Percentiles rank a stretch among this genome's conserved stretches.
These are phyloP conservation scores for Aethes cnicana DNA, from an alignment of 2,888 invertebrate species.

Conservation along the genomic window DNA sequence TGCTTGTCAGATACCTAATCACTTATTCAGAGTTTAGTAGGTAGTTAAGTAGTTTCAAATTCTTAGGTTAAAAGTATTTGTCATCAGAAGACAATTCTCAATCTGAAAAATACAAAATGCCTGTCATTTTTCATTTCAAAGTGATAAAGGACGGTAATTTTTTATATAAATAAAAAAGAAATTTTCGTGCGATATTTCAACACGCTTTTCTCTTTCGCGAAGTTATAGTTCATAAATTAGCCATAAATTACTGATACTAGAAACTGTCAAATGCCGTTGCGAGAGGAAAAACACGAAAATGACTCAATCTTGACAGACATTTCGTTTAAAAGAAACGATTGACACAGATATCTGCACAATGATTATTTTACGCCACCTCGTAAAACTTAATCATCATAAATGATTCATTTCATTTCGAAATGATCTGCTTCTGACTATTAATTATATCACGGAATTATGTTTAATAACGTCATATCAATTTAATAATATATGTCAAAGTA, in stretches of 20 bases:
- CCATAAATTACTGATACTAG: constrained; percentile 18
- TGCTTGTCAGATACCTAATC: too few relatives aligned
- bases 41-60: too few relatives aligned
- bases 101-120: too few relatives aligned
- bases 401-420: constrained; percentile 21
- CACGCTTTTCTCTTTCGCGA: not conserved
- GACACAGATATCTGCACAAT: constrained; percentile 24
- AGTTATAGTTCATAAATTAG: constrained; percentile 21
- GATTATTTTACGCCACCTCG: constrained; percentile 8
- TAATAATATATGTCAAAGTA: too few relatives aligned
- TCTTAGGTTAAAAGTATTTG: too few relatives aligned
- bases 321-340: constrained; percentile 14
- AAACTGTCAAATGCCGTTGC: constrained; percentile 13
- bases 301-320: constrained; percentile 20
- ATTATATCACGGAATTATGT: not conserved
- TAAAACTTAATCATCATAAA: constrained; percentile 14
- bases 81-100: too few relatives aligned
- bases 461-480: not conserved
- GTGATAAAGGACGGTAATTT: not conserved
- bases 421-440: not conserved
- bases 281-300: constrained; percentile 7
- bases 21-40: too few relatives aligned
- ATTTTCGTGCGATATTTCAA: constrained; percentile 2
- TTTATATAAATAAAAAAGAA: constrained; percentile 3
- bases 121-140: constrained; percentile 5